Percentiles rank a stretch among this genome's conserved stretches.
Evolutionary conservation across 2,888 invertebrate species (phyloP).

Genomic region (Limnephilus marmoratus): DNA sequence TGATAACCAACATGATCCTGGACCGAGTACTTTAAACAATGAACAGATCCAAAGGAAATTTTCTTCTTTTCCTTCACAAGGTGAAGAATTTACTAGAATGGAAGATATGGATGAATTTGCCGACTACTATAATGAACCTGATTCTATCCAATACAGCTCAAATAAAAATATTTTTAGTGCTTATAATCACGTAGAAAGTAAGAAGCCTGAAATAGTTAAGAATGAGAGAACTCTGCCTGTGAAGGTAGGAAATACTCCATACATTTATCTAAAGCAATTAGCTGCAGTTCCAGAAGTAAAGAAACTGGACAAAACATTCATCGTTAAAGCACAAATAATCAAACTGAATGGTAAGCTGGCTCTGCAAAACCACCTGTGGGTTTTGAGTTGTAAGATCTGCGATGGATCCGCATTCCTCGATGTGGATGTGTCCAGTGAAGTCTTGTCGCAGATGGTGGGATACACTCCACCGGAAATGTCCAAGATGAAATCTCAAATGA

Average conservation of each 20-base stretch:
- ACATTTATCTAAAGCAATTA: constrained; percentile 74
- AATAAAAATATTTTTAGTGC: constrained; percentile 29
- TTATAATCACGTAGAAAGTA: neutral
- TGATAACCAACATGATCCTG: neutral
- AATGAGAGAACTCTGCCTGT: constrained; percentile 29
- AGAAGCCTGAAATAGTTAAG: constrained; percentile 50
- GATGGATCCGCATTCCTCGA: constrained; percentile 78
- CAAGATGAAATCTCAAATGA: constrained; percentile 72
- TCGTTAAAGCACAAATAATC: constrained; percentile 78
- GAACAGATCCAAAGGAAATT: neutral
- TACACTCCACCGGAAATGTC: constrained; percentile 74
- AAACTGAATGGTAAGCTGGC: constrained; percentile 77
- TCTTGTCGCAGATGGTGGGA: constrained; percentile 76
- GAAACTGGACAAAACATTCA: constrained; percentile 73
- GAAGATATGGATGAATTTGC: constrained; percentile 52
- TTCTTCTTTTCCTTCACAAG: constrained; percentile 24
- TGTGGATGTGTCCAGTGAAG: constrained; percentile 78
- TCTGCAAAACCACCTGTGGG: constrained; percentile 76
- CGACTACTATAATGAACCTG: constrained; percentile 65
- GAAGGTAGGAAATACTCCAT: constrained; percentile 71
- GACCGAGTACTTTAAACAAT: neutral
- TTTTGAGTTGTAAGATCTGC: constrained; percentile 77
- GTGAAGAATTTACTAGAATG: constrained; percentile 71
- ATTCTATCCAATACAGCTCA: constrained; percentile 65
- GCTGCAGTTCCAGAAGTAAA: constrained; percentile 70